Base-by-base conservation (phyloP, 2,888 invertebrate species). In the Andrena flavipes region DNA sequence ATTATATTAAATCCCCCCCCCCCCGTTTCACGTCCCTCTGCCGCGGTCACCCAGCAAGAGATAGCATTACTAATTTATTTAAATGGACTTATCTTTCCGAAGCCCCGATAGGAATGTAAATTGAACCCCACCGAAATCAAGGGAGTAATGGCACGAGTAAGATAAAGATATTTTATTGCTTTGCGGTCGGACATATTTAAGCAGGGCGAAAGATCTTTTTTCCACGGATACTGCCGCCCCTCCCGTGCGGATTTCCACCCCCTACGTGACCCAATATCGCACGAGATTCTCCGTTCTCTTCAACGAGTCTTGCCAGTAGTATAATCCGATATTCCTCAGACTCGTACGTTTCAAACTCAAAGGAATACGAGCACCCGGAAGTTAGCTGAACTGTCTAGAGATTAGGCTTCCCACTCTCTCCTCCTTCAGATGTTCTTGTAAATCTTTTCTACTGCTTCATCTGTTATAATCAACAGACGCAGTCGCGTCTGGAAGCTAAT, bases 31-130 rank as follows among this genome's bases (percentile, higher is more conserved):
- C 16, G 60, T 29, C 23, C 26, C 23, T 56, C 20, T 26, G 23
- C 56, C 56, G 23, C 20, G n/a, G 7, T 65, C 73, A 76, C 80
- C 86, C 80, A 82, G 82, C 82, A 85, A 76, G 84, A 93, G 93
- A 93, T 93, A 94, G 93, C 92, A 90, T 93, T 91, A 93, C 94
- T 94, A 94, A 94, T 94, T 94, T 93, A 94, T 94, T 94, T 93
- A 93, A 94, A 94, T 93, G 92, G 92, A 93, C 91, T 94, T 93
- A 94, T 94, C 94, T 93, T 92, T 89, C 90, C 91, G 92, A 93
- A 92, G 90, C 88, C 89, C 93, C 92, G 94, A 94, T 94, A 94
- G 93, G 89, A 92, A 94, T 94, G 94, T 93, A 93, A 94, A 94
- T 94, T 93, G 92, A 90, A 76, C 76, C 82, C 87, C 90, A 82